Evolutionary conservation across 1,140 invertebrate genomes (phyloP), one percentile per base, ranked within the genome.

Genomic region (roundworm (Caenorhabditis elegans)): DNA sequence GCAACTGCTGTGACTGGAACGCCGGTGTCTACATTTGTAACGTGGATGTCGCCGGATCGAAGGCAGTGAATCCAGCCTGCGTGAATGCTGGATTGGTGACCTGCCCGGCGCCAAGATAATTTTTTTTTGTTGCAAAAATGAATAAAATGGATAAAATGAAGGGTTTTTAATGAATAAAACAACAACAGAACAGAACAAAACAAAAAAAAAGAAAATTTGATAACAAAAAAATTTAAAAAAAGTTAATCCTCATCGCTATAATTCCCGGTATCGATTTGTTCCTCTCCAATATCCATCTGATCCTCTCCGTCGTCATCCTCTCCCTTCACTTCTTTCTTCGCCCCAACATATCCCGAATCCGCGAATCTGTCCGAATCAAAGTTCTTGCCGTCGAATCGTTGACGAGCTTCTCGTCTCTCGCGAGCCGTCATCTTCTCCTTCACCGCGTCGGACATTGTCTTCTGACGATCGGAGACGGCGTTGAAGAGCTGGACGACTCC

Each of bases 401-500:
- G 13, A 5, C 39, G 36, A 26, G 78, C 55, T 17, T 79, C 51
- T n/a, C 47, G 65, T 47, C 78, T 31, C 2, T 79, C 51, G 8
- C 55, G 51, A 17, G 51, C 51, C 11, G 51, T 49, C 80, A 81
- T 39, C 34, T 81, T 81, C 47, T 81, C 31, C 31, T 53, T 47
- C 65, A 81, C 39, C 8, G 46, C 36, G 28, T 81, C 60, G 2
- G 65, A 39, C 80, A 81, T 81, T 10, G 80, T 81, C 11, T 60
- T 48, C 75, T 81, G 80, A 15, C 80, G 60, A 43, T 81, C 80
- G 4, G 80, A 60, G 22, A 81, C 80, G 19, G 80, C 80, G 60
- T 81, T 81, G 75, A 81, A 81, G 11, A 81, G 70, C 19, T 81
- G 80, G n/a, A 81, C 80, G 19, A 81, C 80, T 49, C 80, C 80